Evolutionary conservation across 2,113 vertebrate genomes (phyloP).

Genomic region (Tenebrosternarchus preto): DNA sequence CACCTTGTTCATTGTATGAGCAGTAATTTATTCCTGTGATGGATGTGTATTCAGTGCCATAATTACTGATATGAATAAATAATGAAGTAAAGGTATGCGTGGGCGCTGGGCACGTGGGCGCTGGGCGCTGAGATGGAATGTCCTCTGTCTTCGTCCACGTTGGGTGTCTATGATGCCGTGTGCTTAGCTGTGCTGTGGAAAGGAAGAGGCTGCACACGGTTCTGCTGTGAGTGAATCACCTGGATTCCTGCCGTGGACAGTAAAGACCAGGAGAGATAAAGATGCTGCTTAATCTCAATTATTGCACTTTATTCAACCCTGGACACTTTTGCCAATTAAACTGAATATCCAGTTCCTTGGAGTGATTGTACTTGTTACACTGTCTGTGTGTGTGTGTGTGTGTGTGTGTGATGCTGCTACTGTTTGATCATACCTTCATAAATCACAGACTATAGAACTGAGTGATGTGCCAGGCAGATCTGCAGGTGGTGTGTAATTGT

Average conservation of each 20-base stretch:
- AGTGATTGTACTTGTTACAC: background rate
- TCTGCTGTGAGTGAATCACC: constrained; percentile 25
- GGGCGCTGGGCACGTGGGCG: background rate
- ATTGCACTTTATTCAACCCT: background rate
- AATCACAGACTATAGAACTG: background rate
- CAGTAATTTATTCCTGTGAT: background rate
- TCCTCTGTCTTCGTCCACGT: no score
- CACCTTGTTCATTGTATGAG: background rate
- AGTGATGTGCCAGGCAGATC: no score
- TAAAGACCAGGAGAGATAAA: background rate
- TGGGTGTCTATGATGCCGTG: background rate
- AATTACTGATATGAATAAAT: constrained; percentile 13
- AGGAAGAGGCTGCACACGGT: no score
- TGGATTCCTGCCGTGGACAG: background rate
- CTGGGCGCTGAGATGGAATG: no score
- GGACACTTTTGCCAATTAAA: constrained; percentile 16
- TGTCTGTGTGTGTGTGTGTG: background rate
- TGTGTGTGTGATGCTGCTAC: background rate
- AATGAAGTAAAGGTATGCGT: background rate
- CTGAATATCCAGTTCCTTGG: background rate
- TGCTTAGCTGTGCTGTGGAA: no score
- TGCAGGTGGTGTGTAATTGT: no score
- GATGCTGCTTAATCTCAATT: constrained; percentile 17
- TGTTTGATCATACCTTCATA: background rate
- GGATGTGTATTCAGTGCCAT: background rate